These are phyloP conservation scores for Protobothrops flavoviridis DNA, from an alignment of 2,113 vertebrate species.

Conservation along the genomic window DNA sequence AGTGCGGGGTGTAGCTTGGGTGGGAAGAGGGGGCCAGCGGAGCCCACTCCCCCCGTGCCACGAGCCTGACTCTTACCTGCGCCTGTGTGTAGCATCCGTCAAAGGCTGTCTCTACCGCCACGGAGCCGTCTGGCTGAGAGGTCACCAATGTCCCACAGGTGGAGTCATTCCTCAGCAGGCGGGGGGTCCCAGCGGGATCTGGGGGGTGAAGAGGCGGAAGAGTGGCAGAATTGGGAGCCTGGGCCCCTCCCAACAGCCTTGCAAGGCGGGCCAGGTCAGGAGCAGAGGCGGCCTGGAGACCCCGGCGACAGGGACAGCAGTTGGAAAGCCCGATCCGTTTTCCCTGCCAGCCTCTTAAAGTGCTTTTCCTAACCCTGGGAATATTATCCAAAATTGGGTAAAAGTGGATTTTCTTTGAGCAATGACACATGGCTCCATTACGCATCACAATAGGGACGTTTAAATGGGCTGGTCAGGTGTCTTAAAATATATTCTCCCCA, in stretches of 20 bases:
- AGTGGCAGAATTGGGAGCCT: not conserved
- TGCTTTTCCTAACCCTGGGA: no score
- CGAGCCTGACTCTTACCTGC: not conserved
- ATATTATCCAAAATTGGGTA: no score
- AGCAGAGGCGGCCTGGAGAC: not conserved
- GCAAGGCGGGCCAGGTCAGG: not conserved
- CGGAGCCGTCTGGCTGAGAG: not conserved
- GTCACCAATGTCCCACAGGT: not conserved
- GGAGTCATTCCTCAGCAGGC: not conserved
- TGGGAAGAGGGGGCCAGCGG: not conserved
- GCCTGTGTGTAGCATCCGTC: slow-evolving; percentile 4
- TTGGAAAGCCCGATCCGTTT: not conserved
- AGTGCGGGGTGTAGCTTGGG: not conserved
- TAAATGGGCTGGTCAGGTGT: no score
- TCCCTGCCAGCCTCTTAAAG: not conserved
- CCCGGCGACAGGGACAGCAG: not conserved
- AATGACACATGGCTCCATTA: no score
- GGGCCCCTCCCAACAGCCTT: not conserved
- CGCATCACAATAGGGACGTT: no score
- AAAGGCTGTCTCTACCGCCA: not conserved
- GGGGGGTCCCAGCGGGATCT: slow-evolving; percentile 7
- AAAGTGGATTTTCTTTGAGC: no score
- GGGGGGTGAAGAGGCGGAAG: not conserved
- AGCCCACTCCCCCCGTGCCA: not conserved
- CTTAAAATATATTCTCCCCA: no score